These are phyloP conservation scores for Lophius piscatorius DNA, from an alignment of 2,113 vertebrate species.

Conservation along the genomic window DNA sequence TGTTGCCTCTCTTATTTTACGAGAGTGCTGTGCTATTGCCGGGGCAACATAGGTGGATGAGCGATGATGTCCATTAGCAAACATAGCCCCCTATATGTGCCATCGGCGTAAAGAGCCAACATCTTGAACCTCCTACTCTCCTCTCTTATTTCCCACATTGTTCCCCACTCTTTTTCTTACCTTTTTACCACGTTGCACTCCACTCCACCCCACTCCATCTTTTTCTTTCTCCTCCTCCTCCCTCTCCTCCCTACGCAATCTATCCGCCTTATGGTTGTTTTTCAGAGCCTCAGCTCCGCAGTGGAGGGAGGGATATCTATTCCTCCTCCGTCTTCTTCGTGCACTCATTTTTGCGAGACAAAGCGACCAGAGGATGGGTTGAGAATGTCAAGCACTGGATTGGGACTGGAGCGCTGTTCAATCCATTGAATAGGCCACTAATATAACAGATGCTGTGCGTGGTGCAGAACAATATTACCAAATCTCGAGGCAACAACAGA, in stretches of 20 bases:
- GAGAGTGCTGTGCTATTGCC: constrained; percentile 60
- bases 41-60: constrained; percentile 73
- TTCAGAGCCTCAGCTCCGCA: constrained; percentile 60
- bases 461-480: too few relatives aligned
- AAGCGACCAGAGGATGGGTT: constrained; percentile 42
- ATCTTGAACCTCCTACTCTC: constrained; percentile 48
- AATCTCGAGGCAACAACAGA: constrained; percentile 18
- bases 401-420: constrained; percentile 53
- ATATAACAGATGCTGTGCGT: constrained; percentile 61
- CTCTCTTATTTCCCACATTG: constrained; percentile 43
- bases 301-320: constrained; percentile 52
- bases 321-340: background rate
- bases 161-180: constrained; percentile 47
- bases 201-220: constrained; percentile 20
- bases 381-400: constrained; percentile 64
- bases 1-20: constrained; percentile 67
- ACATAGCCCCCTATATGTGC: constrained; percentile 74
- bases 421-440: constrained; percentile 51
- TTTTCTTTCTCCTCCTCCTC: constrained; percentile 25
- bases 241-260: constrained; percentile 27
- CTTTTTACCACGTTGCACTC: constrained; percentile 21
- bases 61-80: constrained; percentile 79
- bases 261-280: constrained; percentile 65
- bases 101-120: constrained; percentile 67
- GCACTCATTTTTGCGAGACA: constrained; percentile 20